A percentile compares a stretch with the other conserved stretches of the same genome.
phyloP scores from a whole-genome alignment of 2,113 vertebrate species.

The Brachyistius frenatus region DNA sequence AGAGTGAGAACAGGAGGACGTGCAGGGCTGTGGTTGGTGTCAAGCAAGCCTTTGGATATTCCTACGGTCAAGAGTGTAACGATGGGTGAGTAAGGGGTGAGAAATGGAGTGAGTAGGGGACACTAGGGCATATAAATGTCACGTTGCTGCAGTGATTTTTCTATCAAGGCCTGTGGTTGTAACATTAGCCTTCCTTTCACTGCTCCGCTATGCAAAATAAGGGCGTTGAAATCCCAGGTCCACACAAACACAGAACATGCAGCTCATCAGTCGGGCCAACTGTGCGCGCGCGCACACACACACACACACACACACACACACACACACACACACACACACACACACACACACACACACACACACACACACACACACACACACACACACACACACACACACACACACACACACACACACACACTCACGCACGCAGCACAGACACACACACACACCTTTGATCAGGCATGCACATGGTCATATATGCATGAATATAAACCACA shows the following conservation, averaged over 20 bases:
- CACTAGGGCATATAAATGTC: conserved; percentile 69
- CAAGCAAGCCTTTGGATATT: conserved; percentile 41
- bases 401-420: neutral
- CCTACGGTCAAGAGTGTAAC: conserved; percentile 64
- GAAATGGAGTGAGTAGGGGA: conserved; percentile 49
- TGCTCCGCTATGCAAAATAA: conserved; percentile 68
- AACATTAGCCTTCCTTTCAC: conserved; percentile 71
- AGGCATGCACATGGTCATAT: neutral
- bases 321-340: conserved; percentile 10
- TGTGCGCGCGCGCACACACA: neutral
- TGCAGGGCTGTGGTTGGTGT: conserved; percentile 33
- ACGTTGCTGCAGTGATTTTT: conserved; percentile 63
- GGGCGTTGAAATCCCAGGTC: conserved; percentile 58
- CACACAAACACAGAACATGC: conserved; percentile 53
- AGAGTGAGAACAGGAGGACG: conserved; percentile 27
- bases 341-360: no score
- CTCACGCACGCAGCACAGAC: rapidly evolving
- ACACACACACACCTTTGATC: neutral
- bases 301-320: neutral
- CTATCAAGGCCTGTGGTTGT: conserved; percentile 74
- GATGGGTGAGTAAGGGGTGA: conserved; percentile 49
- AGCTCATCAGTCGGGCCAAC: conserved; percentile 36
- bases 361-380: no score
- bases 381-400: conserved; percentile 13
- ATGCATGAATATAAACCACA: conserved; percentile 22